phyloP scores from a whole-genome alignment of 2,888 invertebrate genomes.

The Cerastis leucographa region DNA sequence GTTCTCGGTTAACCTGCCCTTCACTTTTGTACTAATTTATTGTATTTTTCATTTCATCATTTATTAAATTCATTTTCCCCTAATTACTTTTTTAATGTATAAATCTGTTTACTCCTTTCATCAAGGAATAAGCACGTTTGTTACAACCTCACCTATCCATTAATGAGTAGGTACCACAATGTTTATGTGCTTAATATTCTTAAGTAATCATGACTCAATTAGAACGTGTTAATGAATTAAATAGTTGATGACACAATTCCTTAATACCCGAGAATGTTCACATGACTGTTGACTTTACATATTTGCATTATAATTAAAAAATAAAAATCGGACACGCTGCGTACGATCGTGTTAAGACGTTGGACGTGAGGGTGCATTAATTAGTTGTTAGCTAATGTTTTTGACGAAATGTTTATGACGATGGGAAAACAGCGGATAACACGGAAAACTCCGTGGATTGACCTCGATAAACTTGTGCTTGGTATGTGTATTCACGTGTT shows the following conservation, averaged over 20 bases:
- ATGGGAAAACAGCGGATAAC: constrained; percentile 77
- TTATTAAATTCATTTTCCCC: too few species aligned
- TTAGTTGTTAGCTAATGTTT: constrained; percentile 76
- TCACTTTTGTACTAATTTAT: too few species aligned
- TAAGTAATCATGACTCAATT: constrained; percentile 58
- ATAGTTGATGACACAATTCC: constrained; percentile 74
- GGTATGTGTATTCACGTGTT: constrained; percentile 41
- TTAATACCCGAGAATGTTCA: constrained; percentile 73
- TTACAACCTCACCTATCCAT: constrained; percentile 29
- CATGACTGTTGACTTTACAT: constrained; percentile 71
- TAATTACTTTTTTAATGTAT: too few species aligned
- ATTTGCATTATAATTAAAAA: constrained; percentile 82
- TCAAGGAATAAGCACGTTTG: too few species aligned
- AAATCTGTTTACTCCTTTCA: too few species aligned
- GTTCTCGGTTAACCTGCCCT: too few species aligned
- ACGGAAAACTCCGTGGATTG: constrained; percentile 68
- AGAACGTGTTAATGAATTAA: constrained; percentile 73
- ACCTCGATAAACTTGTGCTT: constrained; percentile 51
- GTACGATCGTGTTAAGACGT: constrained; percentile 78
- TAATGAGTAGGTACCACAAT: constrained; percentile 36
- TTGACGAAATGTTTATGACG: constrained; percentile 76
- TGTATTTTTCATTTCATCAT: too few species aligned
- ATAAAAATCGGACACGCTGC: constrained; percentile 79
- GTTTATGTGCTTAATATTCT: constrained; percentile 44
- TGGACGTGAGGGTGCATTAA: constrained; percentile 86